A percentile compares a stretch with the other conserved stretches of the same genome.
These are phyloP conservation scores for Crossaster papposus DNA, from an alignment of 53 echinoderm and acorn worm genomes.

Conservation along the genomic window DNA sequence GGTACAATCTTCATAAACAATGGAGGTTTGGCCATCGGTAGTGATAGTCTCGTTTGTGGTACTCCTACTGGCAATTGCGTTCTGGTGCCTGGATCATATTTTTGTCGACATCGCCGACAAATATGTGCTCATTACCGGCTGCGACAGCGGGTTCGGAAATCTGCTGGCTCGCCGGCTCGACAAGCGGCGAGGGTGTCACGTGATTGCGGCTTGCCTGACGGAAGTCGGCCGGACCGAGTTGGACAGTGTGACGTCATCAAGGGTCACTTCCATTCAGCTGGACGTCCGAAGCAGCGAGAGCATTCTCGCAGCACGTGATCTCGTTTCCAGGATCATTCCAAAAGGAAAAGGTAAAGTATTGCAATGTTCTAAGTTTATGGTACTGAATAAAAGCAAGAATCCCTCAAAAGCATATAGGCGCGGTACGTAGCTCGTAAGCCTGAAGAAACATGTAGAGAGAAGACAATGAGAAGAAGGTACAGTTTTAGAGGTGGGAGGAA, in stretches of 20 bases:
- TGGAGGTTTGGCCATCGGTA: background rate
- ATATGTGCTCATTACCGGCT: constrained; percentile 63
- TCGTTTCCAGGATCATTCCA: background rate
- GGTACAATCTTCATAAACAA: background rate
- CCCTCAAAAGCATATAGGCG: too few species aligned
- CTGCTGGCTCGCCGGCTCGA: constrained; percentile 42
- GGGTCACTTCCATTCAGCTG: constrained; percentile 28
- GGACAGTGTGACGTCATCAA: constrained; percentile 46
- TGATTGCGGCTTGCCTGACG: constrained; percentile 62
- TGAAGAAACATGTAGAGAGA: too few species aligned
- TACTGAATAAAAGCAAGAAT: too few species aligned
- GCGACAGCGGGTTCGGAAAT: constrained; percentile 61
- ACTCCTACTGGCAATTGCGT: background rate
- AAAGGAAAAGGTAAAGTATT: background rate
- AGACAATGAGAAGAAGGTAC: too few species aligned
- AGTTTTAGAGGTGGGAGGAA: too few species aligned
- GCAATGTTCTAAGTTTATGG: too few species aligned
- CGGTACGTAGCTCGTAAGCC: too few species aligned
- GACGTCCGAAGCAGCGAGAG: constrained; percentile 59
- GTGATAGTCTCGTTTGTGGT: background rate
- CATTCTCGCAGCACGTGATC: background rate
- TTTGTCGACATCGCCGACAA: constrained; percentile 9
- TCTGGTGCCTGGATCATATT: background rate
- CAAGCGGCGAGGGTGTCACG: constrained; percentile 42
- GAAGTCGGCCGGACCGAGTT: constrained; percentile 2